Conservation (phyloP, 2,888 invertebrate species). For the Aplocera efformata region DNA sequence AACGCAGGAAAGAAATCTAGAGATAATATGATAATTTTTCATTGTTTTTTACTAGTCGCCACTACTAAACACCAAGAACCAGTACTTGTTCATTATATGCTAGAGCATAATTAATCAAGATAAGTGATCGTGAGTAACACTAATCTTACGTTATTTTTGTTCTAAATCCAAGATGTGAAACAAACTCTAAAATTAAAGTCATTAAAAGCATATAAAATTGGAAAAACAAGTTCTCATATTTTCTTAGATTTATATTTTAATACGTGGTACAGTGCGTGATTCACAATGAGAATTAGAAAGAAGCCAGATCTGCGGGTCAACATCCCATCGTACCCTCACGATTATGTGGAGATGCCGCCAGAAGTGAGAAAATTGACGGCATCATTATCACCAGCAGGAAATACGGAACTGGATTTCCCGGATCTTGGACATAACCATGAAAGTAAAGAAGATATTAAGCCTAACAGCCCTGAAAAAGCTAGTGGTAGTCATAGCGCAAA, state of each 20-base stretch:
- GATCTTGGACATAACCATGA: not conserved
- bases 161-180: not conserved
- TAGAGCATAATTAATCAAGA: slow-evolving; percentile 19
- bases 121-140: slow-evolving; percentile 18
- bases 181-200: too few relatives aligned
- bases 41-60: slow-evolving; percentile 23
- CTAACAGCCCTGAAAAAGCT: not conserved
- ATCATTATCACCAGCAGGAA: slow-evolving; percentile 5
- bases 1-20: slow-evolving; percentile 46
- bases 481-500: too few relatives aligned
- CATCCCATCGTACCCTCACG: slow-evolving; percentile 61
- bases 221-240: too few relatives aligned
- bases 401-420: slow-evolving; percentile 1
- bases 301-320: slow-evolving; percentile 60
- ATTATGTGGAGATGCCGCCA: slow-evolving; percentile 67
- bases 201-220: too few relatives aligned
- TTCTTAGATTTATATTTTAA: too few relatives aligned
- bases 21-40: slow-evolving; percentile 39
- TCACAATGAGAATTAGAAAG: slow-evolving; percentile 56
- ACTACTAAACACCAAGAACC: not conserved
- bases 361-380: slow-evolving; percentile 45
- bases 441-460: too few relatives aligned
- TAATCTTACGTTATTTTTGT: not conserved
- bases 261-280: not conserved
- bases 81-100: too few relatives aligned